Conservation (phyloP, 2,797 vertebrate genomes). For the Vireo griseus region DNA sequence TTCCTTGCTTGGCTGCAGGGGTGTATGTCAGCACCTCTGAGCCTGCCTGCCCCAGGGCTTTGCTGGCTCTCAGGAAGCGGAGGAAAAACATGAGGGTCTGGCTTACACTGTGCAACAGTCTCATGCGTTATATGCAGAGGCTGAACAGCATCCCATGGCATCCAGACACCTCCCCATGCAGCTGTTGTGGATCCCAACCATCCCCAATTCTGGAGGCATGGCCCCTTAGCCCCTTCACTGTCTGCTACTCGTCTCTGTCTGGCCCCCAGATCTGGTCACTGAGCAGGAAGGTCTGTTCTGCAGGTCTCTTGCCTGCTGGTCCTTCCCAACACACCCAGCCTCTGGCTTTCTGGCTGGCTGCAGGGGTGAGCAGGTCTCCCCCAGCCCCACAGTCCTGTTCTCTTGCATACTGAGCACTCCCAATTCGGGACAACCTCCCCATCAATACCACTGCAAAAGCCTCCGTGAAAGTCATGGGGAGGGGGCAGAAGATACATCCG, state of each 20-base stretch:
- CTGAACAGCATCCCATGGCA: not conserved
- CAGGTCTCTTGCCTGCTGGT: not conserved
- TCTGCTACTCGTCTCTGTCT: not conserved
- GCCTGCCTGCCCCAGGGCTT: not conserved
- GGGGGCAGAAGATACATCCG: accelerated
- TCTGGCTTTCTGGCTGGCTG: not conserved
- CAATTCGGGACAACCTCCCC: accelerated
- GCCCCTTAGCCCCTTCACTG: not conserved
- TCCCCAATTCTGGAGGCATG: not conserved
- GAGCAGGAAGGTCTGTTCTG: not conserved
- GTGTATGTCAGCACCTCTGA: accelerated
- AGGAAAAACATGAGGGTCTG: not conserved
- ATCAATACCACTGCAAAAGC: not conserved
- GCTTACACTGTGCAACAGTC: not conserved
- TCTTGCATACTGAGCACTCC: accelerated
- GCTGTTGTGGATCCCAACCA: accelerated
- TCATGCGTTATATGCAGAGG: not conserved
- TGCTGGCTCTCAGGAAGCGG: not conserved
- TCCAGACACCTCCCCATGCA: not conserved
- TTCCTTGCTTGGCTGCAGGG: not conserved
- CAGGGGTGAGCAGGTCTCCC: not conserved
- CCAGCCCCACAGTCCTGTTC: not conserved
- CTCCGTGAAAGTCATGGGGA: not conserved
- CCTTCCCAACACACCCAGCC: not conserved
- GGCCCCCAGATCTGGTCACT: not conserved